Base-by-base conservation (phyloP, 2,888 invertebrate species). In the Campoplex capitator region DNA sequence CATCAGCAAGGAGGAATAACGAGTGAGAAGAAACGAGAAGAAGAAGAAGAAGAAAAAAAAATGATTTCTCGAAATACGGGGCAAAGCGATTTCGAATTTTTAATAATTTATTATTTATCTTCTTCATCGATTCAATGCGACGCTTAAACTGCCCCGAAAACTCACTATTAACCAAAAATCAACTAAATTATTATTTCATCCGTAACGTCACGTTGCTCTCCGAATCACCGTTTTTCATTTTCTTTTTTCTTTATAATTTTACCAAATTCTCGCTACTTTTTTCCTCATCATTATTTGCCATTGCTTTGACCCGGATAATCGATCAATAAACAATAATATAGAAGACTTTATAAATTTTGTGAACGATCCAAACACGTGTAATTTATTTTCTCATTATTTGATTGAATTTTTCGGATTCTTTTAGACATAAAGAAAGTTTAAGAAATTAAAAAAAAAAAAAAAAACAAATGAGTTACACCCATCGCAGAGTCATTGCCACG, bases 1-100 rank as follows among this genome's bases (percentile, higher is more conserved):
- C 76, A 96, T 96, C 62, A 90, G 91, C 83, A 93, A 92, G 85
- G 91, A 92, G 9, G 77, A 81, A 67, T 71, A 67, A 77, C 56
- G 42, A 67, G 70, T 23, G 13, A n/a, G 42, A 42, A 38, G n/a
- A 23, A 56, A 38, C 38, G 38, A 38, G 38, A 6, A 23, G 23
- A 23, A 23, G 23, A 23, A 23, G 23, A 23, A 23, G 11, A 35
- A 77, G 51, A n/a, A 51, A 77, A 67, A n/a, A 51, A 65, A 56
- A 45, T 8, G 18, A 62, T 3, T 13, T 3, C 4, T 32, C 6
- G 7, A 62, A 32, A 62, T 13, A 16, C 4, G 62, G 62, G 16
- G 32, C 62, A 62, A 13, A 62, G 32, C 28, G 62, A 7, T 62
- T 32, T 13, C 32, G 16, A 62, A 32, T 32, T 32, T 16, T 32